phyloP scores from a whole-genome alignment of 2,888 invertebrate genomes.

The Drosophila borborema region DNA sequence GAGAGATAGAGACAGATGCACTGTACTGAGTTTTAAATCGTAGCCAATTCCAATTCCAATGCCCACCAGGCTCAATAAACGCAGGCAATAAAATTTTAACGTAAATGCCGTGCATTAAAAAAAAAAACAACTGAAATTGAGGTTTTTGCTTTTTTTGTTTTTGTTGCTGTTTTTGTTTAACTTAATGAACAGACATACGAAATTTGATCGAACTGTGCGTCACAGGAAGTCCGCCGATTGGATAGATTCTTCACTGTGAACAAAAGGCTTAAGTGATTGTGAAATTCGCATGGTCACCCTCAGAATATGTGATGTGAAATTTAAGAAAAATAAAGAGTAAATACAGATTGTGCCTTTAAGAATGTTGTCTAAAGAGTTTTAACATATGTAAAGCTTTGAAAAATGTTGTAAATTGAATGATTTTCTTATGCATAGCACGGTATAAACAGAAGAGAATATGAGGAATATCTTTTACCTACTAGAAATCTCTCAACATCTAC shows the following conservation, averaged over 20 bases:
- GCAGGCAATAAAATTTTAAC: constrained; percentile 74
- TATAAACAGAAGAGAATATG: too few relatives aligned
- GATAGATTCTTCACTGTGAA: not conserved
- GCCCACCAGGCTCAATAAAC: constrained; percentile 57
- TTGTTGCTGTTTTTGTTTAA: not conserved
- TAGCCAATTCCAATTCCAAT: constrained; percentile 33
- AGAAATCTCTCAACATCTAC: too few relatives aligned
- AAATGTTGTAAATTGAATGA: too few relatives aligned
- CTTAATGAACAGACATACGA: constrained; percentile 21
- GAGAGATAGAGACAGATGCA: constrained; percentile 13
- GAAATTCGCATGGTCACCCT: not conserved
- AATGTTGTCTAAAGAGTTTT: not conserved
- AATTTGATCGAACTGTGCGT: constrained; percentile 19
- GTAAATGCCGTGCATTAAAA: constrained; percentile 59
- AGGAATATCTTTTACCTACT: too few relatives aligned
- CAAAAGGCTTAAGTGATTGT: not conserved
- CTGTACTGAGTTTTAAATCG: constrained; percentile 37
- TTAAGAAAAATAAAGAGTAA: not conserved
- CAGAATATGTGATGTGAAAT: not conserved
- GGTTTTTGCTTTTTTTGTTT: not conserved
- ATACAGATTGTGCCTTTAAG: not conserved
- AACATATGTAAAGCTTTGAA: not conserved
- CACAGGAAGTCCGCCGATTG: constrained; percentile 18
- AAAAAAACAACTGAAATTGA: not conserved
- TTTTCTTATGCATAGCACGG: too few relatives aligned